These are phyloP conservation scores for Sebastes matsubarae DNA, from an alignment of 2,797 vertebrate species.

Conservation along the genomic window DNA sequence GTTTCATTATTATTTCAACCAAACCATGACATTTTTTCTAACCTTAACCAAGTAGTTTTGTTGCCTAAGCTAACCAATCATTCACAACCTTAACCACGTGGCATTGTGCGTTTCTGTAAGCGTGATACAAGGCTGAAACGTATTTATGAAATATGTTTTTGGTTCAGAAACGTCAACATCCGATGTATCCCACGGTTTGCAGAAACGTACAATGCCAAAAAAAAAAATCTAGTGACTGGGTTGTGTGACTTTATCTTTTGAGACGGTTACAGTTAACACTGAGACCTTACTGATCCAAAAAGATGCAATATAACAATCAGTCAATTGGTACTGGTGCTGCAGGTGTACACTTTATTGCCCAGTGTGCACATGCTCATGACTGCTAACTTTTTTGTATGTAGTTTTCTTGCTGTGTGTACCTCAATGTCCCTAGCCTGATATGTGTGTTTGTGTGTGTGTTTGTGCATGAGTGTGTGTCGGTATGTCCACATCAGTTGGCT, in stretches of 20 bases:
- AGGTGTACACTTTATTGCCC: not conserved
- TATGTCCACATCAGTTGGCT: slow-evolving; percentile 4
- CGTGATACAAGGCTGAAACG: not conserved
- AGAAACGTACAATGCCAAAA: not conserved
- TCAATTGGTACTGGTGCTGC: not conserved
- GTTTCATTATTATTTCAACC: too few relatives aligned
- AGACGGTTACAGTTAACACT: not conserved
- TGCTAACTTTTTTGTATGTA: not conserved
- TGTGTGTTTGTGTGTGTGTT: not conserved
- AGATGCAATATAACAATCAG: not conserved
- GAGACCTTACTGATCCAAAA: not conserved
- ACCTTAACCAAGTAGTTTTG: not conserved
- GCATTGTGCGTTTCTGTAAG: not conserved
- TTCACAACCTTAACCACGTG: not conserved
- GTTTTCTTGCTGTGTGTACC: not conserved
- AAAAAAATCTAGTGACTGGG: too few relatives aligned
- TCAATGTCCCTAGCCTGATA: not conserved
- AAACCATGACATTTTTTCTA: not conserved
- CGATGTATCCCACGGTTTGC: not conserved
- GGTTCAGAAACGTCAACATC: not conserved
- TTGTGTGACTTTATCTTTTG: not conserved
- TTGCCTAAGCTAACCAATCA: not conserved
- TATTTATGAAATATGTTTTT: not conserved
- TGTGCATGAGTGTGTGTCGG: not conserved
- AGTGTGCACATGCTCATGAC: not conserved